These are phyloP conservation scores for Drosophila lacertosa DNA, from an alignment of 1,140 invertebrate genomes.

Conservation along the genomic window DNA sequence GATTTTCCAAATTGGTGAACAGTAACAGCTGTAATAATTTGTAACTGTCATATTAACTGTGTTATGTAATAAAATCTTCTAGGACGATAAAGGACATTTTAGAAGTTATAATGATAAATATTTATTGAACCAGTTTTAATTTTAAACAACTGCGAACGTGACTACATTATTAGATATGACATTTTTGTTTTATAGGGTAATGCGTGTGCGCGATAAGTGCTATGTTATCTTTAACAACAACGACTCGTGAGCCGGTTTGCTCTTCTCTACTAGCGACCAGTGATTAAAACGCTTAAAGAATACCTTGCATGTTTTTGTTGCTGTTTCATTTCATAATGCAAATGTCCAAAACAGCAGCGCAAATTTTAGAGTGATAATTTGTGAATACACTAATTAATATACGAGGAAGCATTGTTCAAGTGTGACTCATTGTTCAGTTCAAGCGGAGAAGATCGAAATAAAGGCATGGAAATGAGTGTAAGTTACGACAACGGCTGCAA, in stretches of 20 bases:
- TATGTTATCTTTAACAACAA: not conserved
- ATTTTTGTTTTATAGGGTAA: not conserved
- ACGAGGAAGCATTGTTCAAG: conserved; percentile 41
- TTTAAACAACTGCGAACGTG: not conserved
- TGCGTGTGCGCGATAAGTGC: not conserved
- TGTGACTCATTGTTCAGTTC: conserved; percentile 59
- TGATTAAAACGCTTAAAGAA: conserved; percentile 7
- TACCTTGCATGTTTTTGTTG: conserved; percentile 23
- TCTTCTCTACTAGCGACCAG: conserved; percentile 2
- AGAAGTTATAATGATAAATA: too few species aligned
- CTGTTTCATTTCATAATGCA: conserved; percentile 54
- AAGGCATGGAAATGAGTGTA: conserved; percentile 82
- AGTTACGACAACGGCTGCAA: conserved; percentile 48
- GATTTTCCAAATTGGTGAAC: conserved; percentile 17
- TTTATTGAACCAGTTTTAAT: not conserved
- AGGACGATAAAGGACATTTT: too few species aligned
- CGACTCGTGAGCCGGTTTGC: conserved; percentile 4
- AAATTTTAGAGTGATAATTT: conserved; percentile 64
- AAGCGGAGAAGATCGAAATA: conserved; percentile 29
- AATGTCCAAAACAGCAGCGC: conserved; percentile 32
- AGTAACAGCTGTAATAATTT: conserved; percentile 13
- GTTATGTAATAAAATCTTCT: not conserved
- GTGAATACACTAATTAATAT: conserved; percentile 64
- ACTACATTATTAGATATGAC: not conserved
- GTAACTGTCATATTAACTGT: not conserved